Evolutionary conservation across 2,888 invertebrate species (phyloP), one percentile per base, ranked within the genome.

Genomic region (Volucella inflata): DNA sequence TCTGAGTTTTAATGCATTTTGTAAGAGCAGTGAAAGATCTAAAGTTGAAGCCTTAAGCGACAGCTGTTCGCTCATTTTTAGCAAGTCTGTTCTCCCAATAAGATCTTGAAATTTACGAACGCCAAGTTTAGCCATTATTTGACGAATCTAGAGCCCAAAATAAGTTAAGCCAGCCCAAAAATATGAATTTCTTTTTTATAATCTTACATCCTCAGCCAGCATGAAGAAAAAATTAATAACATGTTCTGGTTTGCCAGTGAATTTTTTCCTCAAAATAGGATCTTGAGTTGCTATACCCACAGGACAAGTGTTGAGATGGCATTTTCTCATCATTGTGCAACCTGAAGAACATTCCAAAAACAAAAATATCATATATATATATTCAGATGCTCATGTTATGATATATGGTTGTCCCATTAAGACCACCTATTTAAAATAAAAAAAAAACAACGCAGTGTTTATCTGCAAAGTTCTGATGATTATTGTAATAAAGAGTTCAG

Each of bases 241-340:
- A 91, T 99, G 97, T 90, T 99, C 99, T 0, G 99, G 99, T 90
- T 98, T 97, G 51, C 99, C 99, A 51, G 97, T 96, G 93, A 99
- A 99, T 92, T 99, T 99, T 92, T 97, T 97, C 36, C 99, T 94
- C 62, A 99, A 93, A 12, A 96, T 94, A 0, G 99, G 99, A 93
- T 99, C 99, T 93, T 99, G 99, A 0, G 99, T 99, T 1, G 99
- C 99, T 90, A 99, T 97, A 84, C 99, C 99, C 81, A 99, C 99
- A 0, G 99, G 99, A 88, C 99, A 99, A 8, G 99, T 99, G 93
- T 99, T 99, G 89, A 99, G 93, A 92, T 99, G 99, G 90, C 99
- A 99, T 92, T 99, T 99, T 77, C 99, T 94, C 99, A 99, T 99
- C 99, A 99, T 99, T 0, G 99, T 99, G 91, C 99, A 99, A 3